Conservation (phyloP, 2,888 invertebrate genomes). For the Platycnemis pennipes region DNA sequence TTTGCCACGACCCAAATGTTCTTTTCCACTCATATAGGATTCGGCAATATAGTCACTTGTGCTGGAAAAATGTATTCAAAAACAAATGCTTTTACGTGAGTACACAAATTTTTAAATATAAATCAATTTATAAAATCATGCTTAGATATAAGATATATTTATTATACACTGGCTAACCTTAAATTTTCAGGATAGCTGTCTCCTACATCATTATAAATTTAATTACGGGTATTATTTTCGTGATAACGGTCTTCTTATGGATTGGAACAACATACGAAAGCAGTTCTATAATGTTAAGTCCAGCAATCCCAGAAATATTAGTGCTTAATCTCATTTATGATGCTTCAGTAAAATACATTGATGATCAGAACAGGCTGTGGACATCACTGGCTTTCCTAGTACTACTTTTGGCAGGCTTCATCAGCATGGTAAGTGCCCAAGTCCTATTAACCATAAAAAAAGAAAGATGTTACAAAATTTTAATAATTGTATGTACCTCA, state of each 20-base stretch:
- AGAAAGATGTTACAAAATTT: neutral
- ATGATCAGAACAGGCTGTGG: constrained; percentile 81
- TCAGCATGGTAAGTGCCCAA: constrained; percentile 82
- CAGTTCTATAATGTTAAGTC: neutral
- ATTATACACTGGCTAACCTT: neutral
- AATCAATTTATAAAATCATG: neutral
- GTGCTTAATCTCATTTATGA: constrained; percentile 84
- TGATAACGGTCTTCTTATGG: constrained; percentile 50
- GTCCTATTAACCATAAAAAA: neutral
- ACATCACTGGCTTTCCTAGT: constrained; percentile 81
- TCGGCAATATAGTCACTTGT: constrained; percentile 84
- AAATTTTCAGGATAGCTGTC: constrained; percentile 49
- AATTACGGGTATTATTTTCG: constrained; percentile 53
- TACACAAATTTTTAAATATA: constrained; percentile 57
- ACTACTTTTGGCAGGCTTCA: constrained; percentile 82
- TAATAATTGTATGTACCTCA: neutral
- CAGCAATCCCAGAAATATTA: constrained; percentile 82
- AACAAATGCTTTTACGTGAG: constrained; percentile 85
- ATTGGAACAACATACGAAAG: constrained; percentile 44
- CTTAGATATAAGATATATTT: neutral
- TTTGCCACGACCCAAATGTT: constrained; percentile 84
- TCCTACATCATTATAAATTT: constrained; percentile 54
- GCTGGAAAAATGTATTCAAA: constrained; percentile 84
- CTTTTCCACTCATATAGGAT: constrained; percentile 84
- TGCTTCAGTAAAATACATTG: constrained; percentile 79